Conservation (phyloP, 1,140 invertebrate species). For the Thalassaphorura encarpata region DNA sequence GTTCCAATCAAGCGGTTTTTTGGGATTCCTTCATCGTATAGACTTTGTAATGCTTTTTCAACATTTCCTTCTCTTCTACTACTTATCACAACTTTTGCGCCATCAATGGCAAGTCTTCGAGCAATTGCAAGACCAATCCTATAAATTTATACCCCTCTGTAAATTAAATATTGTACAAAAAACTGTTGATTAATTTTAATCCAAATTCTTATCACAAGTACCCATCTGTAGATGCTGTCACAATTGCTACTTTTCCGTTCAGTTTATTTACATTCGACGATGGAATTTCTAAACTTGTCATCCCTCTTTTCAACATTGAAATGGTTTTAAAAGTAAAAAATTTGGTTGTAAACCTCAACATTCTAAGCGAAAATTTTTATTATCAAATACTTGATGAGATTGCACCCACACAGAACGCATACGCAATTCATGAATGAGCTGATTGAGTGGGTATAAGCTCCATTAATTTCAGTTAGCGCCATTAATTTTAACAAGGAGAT, state of each 20-base stretch:
- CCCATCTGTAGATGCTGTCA: slow-evolving; percentile 90
- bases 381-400: no score
- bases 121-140: slow-evolving; percentile 92
- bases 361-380: no score
- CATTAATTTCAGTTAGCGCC: no score
- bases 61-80: slow-evolving; percentile 83
- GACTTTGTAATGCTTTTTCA: slow-evolving; percentile 58
- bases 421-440: no score
- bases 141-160: slow-evolving; percentile 30
- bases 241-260: slow-evolving; percentile 75
- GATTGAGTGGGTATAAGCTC: no score
- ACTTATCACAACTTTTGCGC: slow-evolving; percentile 85
- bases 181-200: neutral
- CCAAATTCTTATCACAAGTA: slow-evolving; percentile 36
- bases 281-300: no score
- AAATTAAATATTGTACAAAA: slow-evolving; percentile 16
- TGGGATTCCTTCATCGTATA: slow-evolving; percentile 49
- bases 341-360: no score
- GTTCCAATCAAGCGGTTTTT: slow-evolving; percentile 57
- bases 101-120: slow-evolving; percentile 70
- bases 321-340: no score
- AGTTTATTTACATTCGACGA: slow-evolving; percentile 44
- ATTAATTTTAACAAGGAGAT: no score
- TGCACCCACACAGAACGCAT: no score
- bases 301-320: no score